phyloP scores from a whole-genome alignment of 2,797 vertebrate genomes.

The Sarcophilus harrisii region DNA sequence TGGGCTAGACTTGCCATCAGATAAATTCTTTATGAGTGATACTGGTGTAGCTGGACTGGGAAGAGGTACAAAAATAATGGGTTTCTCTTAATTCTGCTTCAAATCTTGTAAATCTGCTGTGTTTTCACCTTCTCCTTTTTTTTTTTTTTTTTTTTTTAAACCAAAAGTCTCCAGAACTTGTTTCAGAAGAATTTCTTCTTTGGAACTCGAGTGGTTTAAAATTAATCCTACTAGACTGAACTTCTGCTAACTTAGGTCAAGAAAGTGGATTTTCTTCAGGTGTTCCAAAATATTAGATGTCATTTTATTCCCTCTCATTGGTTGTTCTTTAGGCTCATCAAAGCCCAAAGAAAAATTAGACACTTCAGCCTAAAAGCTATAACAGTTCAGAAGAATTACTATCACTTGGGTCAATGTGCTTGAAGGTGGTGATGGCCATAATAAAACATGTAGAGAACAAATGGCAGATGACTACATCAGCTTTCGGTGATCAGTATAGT shows the following conservation, averaged over 20 bases:
- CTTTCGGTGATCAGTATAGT: too few relatives aligned
- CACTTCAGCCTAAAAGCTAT: conserved; percentile 93
- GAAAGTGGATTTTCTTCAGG: conserved; percentile 91
- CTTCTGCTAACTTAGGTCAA: conserved; percentile 84
- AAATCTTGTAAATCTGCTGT: conserved; percentile 86
- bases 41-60: conserved; percentile 87
- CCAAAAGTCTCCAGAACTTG: conserved; percentile 81
- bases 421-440: too few relatives aligned
- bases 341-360: conserved; percentile 94
- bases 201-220: conserved; percentile 80
- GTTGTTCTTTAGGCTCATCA: conserved; percentile 91
- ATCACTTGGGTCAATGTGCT: too few relatives aligned
- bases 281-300: conserved; percentile 95
- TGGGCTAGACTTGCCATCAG: conserved; percentile 96
- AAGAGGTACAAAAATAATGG: conserved; percentile 84
- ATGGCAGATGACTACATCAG: too few relatives aligned
- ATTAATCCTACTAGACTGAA: conserved; percentile 83
- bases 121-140: conserved; percentile 83
- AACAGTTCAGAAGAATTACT: conserved; percentile 87
- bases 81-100: conserved; percentile 88
- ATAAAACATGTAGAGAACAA: too few relatives aligned
- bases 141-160: too few relatives aligned
- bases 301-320: conserved; percentile 93
- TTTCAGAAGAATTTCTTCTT: conserved; percentile 83
- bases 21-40: conserved; percentile 94